Evolutionary conservation across 2,888 invertebrate genomes (phyloP).

Genomic region (Brenthis ino): DNA sequence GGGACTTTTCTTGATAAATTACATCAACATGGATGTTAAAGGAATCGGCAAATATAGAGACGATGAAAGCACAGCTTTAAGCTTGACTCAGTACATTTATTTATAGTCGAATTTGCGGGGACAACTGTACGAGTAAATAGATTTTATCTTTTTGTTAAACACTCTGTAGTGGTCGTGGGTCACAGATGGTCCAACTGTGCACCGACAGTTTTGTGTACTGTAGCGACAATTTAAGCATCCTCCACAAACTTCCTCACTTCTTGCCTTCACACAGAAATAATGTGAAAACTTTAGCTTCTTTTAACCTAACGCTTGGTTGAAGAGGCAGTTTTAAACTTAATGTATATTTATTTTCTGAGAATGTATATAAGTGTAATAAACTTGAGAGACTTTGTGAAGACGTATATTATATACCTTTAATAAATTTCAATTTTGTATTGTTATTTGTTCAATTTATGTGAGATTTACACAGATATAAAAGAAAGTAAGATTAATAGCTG

Average conservation of each 20-base stretch:
- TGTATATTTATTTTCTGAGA: conserved; percentile 22
- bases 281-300: conserved; percentile 48
- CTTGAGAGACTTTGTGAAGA: conserved; percentile 4
- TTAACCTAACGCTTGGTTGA: conserved; percentile 23
- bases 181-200: conserved; percentile 56
- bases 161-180: conserved; percentile 40
- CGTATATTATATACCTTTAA: neutral
- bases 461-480: too few relatives aligned
- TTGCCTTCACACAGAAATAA: conserved; percentile 59
- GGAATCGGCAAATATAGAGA: neutral
- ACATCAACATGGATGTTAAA: neutral
- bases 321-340: conserved; percentile 25
- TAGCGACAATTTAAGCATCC: conserved; percentile 63
- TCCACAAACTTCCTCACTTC: conserved; percentile 57
- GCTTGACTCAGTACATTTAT: conserved; percentile 9
- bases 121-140: conserved; percentile 6
- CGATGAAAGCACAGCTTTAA: conserved; percentile 6
- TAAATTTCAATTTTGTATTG: neutral
- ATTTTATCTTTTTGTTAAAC: conserved; percentile 22
- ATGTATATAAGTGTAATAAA: conserved; percentile 10
- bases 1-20: neutral
- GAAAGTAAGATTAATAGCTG: too few relatives aligned
- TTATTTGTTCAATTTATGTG: neutral
- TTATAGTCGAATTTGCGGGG: conserved; percentile 20
- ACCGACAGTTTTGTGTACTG: conserved; percentile 46